These are phyloP conservation scores for Bujurquina vittata DNA, from an alignment of 2,113 vertebrate species.

Conservation along the genomic window DNA sequence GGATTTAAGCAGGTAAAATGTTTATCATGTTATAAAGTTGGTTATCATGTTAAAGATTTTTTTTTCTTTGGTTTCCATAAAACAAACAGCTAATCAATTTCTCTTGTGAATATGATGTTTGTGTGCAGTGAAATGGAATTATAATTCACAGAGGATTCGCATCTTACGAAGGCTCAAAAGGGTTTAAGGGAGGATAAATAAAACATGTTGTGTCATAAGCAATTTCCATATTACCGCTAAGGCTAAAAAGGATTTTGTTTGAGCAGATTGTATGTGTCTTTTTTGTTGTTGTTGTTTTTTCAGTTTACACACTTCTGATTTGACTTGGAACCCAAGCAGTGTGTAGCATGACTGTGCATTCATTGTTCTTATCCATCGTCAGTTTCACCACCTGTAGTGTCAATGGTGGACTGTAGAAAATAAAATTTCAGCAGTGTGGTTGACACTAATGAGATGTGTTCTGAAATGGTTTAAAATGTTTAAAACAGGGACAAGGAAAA, in stretches of 20 bases:
- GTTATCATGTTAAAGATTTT: not conserved
- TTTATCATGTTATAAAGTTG: not conserved
- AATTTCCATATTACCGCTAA: not conserved
- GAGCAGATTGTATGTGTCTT: not conserved
- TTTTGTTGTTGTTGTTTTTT: not conserved
- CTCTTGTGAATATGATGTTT: constrained; percentile 18
- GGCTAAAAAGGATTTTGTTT: constrained; percentile 18
- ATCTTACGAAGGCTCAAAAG: not conserved
- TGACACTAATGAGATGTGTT: not conserved
- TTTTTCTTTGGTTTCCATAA: too few species aligned
- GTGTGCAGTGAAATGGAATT: constrained; percentile 8
- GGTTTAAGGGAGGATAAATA: constrained; percentile 31
- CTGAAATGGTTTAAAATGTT: not conserved
- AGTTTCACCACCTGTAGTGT: not conserved
- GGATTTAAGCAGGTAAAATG: not conserved
- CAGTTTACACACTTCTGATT: not conserved
- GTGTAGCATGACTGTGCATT: not conserved
- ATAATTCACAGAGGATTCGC: constrained; percentile 6
- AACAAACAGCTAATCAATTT: too few species aligned
- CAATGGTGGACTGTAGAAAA: not conserved
- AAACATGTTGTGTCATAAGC: not conserved
- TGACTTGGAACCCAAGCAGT: not conserved
- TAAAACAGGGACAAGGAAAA: not conserved
- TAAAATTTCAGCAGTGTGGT: not conserved
- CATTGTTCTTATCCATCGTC: not conserved